Evolutionary conservation across 1,140 invertebrate species (phyloP).

Genomic region (Orussus abietinus): DNA sequence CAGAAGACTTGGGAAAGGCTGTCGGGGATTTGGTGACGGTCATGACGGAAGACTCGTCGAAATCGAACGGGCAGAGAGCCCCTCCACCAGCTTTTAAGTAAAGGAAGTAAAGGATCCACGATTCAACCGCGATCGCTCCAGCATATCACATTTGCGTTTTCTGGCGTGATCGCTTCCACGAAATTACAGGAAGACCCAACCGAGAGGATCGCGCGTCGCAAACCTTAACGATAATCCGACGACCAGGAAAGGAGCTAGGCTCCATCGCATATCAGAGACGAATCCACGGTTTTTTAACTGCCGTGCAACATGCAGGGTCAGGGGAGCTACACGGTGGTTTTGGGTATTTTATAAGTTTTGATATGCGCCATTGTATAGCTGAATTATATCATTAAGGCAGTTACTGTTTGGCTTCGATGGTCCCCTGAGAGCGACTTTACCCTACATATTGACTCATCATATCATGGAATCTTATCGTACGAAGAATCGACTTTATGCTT

Average conservation of each 20-base stretch:
- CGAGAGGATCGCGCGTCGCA: too few relatives aligned
- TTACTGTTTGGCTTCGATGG: constrained; percentile 37
- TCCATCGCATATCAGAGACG: constrained; percentile 48
- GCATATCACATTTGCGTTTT: too few relatives aligned
- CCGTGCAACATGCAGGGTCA: constrained; percentile 34
- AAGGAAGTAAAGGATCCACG: too few relatives aligned
- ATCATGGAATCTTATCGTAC: constrained; percentile 44
- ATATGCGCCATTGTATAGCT: constrained; percentile 46
- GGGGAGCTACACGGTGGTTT: constrained; percentile 41
- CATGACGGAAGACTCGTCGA: constrained; percentile 68
- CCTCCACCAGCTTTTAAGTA: constrained; percentile 49
- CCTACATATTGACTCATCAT: constrained; percentile 50
- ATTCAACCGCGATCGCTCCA: too few relatives aligned
- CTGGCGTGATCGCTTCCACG: too few relatives aligned
- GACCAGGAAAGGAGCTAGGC: constrained; percentile 49
- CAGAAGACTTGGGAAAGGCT: constrained; percentile 78
- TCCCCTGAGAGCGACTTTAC: constrained; percentile 38
- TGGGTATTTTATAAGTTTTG: constrained; percentile 53
- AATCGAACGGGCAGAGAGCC: constrained; percentile 44
- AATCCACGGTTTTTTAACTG: constrained; percentile 33
- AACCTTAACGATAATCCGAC: too few relatives aligned
- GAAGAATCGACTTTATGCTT: constrained; percentile 47
- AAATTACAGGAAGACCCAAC: too few relatives aligned
- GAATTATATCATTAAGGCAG: constrained; percentile 36
- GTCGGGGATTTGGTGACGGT: constrained; percentile 83